Evolutionary conservation across 1,140 invertebrate species (phyloP).

Genomic region (Condylostylus longicornis): DNA sequence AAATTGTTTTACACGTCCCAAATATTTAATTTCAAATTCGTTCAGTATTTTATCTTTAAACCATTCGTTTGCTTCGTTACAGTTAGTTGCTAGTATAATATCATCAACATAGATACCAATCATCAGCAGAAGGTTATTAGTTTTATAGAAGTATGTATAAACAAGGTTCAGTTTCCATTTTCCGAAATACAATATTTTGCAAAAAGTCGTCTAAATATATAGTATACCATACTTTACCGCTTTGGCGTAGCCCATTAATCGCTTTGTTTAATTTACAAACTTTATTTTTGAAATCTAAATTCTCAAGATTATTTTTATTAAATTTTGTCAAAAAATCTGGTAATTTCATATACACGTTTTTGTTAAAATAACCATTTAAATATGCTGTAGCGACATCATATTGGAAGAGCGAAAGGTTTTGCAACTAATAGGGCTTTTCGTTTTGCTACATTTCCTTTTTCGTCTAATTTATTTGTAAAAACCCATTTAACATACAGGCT

Average conservation of each 20-base stretch:
- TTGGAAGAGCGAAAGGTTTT: slow-evolving; percentile 18
- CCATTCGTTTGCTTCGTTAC: slow-evolving; percentile 4
- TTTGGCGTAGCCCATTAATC: no score
- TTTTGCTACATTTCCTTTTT: slow-evolving; percentile 12
- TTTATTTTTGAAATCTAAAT: no score
- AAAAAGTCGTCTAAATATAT: slow-evolving; percentile 16
- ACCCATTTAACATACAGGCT: slow-evolving; percentile 29
- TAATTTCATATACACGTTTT: slow-evolving; percentile 4
- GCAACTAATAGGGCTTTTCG: slow-evolving; percentile 32
- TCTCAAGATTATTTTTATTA: no score
- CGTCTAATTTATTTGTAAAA: slow-evolving; percentile 24
- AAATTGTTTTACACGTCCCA: slow-evolving; percentile 11
- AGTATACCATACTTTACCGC: slow-evolving; percentile 19
- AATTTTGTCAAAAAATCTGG: no score
- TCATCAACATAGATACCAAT: slow-evolving; percentile 13
- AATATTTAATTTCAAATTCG: slow-evolving; percentile 16
- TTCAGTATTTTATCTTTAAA: slow-evolving; percentile 11
- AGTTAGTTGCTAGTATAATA: slow-evolving; percentile 10
- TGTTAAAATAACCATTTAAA: slow-evolving; percentile 2
- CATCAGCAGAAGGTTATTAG: not conserved
- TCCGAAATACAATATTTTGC: slow-evolving; percentile 13
- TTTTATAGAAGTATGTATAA: no score
- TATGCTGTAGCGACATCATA: slow-evolving; percentile 6
- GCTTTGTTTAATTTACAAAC: no score
- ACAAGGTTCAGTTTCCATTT: no score